Evolutionary conservation across 2,888 invertebrate genomes (phyloP), one percentile per base, ranked within the genome.

Genomic region (Chesias legatella): DNA sequence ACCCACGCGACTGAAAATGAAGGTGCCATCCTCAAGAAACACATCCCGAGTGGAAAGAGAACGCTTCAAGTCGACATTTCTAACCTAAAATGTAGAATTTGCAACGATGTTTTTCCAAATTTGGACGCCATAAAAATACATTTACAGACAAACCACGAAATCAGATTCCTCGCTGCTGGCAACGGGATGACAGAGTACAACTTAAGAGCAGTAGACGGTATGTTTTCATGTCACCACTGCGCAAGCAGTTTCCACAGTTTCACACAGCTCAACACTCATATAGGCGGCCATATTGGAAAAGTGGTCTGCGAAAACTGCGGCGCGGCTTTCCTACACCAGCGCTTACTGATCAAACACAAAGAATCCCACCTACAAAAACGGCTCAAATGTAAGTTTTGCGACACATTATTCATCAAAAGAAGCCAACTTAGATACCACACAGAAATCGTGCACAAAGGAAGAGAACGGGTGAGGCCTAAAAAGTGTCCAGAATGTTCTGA

Each of bases 401-500:
- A 79, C 1, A 78, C 68, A 33, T 60, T 63, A 0, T 89, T 85
- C 33, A 50, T 57, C 0, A 88, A 83, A n/a, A 79, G 69, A 33
- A 77, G 79, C 31, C 79, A 86, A 1, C 45, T 84, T 10, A 79
- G 77, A 36, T 80, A 86, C 20, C 89, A 89, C 27, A 76, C 68
- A 3, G 70, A 76, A 33, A 75, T 73, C 2, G 60, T 76, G 1
- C 86, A 79, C 8, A 66, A 66, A 48, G 67, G 70, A 0, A 70
- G 62, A 33, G 53, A 58, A 1, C 55, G 67, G 10, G 58, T 67
- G 3, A 82, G 76, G 23, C 84, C 80, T 0, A 43, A 81, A 7
- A 85, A 84, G 63, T 86, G 86, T 45, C 79, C 85, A 0, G 83
- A 80, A 39, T 86, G 86, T 25, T 66, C 81, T 37, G 83, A 85